Conservation (phyloP, 2,113 vertebrate genomes). For the Narcine bancroftii region DNA sequence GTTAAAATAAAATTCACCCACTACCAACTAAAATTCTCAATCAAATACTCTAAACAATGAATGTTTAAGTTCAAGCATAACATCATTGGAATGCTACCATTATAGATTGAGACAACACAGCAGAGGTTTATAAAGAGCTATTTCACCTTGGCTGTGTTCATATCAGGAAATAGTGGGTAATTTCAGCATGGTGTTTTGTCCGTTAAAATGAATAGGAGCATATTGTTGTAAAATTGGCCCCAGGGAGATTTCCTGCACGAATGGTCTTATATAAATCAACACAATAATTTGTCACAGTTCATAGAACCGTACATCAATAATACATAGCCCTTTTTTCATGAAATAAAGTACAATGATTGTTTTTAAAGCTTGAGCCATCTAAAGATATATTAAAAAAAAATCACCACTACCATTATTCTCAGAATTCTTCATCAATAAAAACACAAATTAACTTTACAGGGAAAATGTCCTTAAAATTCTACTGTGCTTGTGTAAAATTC, state of each 20-base stretch:
- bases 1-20: not conserved
- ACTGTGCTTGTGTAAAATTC: too few relatives aligned
- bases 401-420: not conserved
- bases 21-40: not conserved
- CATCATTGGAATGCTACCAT: not conserved
- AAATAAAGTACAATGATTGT: not conserved
- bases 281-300: not conserved
- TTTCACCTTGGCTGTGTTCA: not conserved
- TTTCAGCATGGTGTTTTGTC: not conserved
- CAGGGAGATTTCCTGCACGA: not conserved
- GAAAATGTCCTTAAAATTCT: not conserved
- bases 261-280: not conserved
- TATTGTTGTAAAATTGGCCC: not conserved
- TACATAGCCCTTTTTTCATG: not conserved
- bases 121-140: not conserved
- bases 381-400: not conserved
- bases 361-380: not conserved
- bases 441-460: not conserved
- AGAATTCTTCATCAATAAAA: not conserved
- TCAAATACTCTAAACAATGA: not conserved
- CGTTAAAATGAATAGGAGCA: not conserved
- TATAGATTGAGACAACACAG: not conserved
- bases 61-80: not conserved
- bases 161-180: not conserved
- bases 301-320: not conserved